Base-by-base conservation (phyloP, 2,113 vertebrate species). In the Paraplagusia blochii region DNA sequence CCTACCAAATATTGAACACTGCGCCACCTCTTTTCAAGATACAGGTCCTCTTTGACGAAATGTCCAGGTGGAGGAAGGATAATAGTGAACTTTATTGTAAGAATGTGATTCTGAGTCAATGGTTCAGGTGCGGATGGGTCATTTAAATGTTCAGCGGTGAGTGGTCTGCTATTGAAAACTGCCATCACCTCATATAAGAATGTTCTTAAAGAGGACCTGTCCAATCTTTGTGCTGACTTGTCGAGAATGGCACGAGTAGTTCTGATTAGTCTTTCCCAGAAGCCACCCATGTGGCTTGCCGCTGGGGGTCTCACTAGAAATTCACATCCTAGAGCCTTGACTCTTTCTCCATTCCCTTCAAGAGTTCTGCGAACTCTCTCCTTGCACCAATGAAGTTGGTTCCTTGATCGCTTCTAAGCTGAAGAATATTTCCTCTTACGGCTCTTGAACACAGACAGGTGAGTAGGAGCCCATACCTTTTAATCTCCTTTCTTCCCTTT, bases 51-150 rank as follows among this genome's bases (percentile, higher is more conserved):
- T 11, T 58, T 58, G 16, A 29, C 45, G 15, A 58, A 58, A n/a
- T 35, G n/a, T 46, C 44, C 55, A 17, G 44, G 19, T 38, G 55
- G 55, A 8, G 54, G 54, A 3, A 58, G 44, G 36, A 58, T 58
- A 17, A 45, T 15, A 10, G 15, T 17, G 17, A 29, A 58, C 14
- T 58, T 58, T 44, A 58, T 58, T 0, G 33, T 51, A 8, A 36
- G 8, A 3, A 36, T 51, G 33, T 36, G 18, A 44, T 57, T 57
- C 14, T 42, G 43, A 11, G 54, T 57, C 9, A 57, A 42, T 0
- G 29, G 42, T 45, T 44, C 60, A 45, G 49, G 49, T 4, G 49
- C 60, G 1, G 34, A 15, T 4, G 60, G 60, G 13, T 53, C 60
- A 22, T 63, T 9, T 2, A 63, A 16, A 34, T 63, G 49, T 46